Evolutionary conservation across 2,113 vertebrate species (phyloP).

Genomic region (Cyphomyrus discorhynchus): DNA sequence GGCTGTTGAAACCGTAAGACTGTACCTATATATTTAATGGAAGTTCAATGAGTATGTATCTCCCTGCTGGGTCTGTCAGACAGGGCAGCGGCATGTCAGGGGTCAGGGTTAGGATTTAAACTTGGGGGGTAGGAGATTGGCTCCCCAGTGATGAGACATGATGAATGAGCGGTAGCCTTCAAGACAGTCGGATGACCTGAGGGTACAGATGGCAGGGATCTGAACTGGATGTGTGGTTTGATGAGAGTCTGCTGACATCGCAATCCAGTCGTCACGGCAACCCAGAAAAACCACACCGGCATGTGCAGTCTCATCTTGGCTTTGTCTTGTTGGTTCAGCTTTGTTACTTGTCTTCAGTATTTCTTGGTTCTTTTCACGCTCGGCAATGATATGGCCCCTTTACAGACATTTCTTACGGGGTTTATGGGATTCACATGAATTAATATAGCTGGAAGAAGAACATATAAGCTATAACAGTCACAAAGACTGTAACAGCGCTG

Average conservation of each 20-base stretch:
- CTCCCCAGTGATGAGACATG: neutral
- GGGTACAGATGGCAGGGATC: neutral
- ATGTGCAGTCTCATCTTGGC: neutral
- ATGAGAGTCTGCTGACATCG: neutral
- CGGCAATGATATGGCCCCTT: neutral
- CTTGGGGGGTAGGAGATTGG: neutral
- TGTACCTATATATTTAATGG: neutral
- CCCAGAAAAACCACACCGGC: neutral
- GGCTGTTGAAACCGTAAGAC: neutral
- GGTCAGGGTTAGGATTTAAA: neutral
- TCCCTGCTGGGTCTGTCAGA: neutral
- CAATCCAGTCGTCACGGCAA: neutral
- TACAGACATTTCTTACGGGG: neutral
- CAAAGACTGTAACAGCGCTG: neutral
- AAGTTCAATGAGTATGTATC: neutral
- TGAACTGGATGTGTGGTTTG: neutral
- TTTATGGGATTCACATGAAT: neutral
- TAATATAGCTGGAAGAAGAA: neutral
- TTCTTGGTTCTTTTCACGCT: neutral
- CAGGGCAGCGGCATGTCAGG: neutral
- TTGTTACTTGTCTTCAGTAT: neutral
- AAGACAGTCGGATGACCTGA: neutral
- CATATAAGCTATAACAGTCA: neutral
- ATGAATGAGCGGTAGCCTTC: neutral
- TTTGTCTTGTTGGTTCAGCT: neutral